Base-by-base conservation (phyloP, 2,888 invertebrate species). In the Dastarcus helophoroides region DNA sequence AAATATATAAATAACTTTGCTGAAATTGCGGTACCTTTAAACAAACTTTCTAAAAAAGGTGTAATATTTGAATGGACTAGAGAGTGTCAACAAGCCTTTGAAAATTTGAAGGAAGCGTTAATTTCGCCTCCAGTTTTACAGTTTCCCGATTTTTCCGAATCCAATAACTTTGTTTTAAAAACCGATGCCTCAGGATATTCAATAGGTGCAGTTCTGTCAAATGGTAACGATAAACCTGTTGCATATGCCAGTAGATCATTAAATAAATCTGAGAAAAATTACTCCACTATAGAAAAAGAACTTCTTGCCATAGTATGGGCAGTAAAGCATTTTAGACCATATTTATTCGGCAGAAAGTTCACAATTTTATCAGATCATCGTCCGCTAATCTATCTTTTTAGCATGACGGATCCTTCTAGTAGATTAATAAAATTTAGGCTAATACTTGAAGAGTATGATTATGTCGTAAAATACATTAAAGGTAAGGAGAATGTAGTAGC, bases 391-490 rank as follows among this genome's bases (percentile, higher is more conserved):
- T 47, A 45, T 29, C 24, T 48, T 10, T 46, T 43, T 21, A 33
- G 38, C 6, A 35, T 44, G 29, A 38, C 35, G 32, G 44, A 46
- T 29, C 42, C 46, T 3, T 36, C 39, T 3, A 44, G 42, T 9
- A 41, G 46, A 34, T 26, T 50, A 11, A 44, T 39, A 5, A 42
- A 42, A 34, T 47, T 47, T 32, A 31, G 47, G 22, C 33, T 47
- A 13, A 38, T 40, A 10, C 26, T 51, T 15, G 36, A 45, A 24
- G 43, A 43, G 31, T 43, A 41, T 22, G 36, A 42, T 26, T 47
- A 44, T 25, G 22, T 14, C 13, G 33, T 47, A 19, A 26, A 42
- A 22, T 36, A 42, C 26, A 34, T 42, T 6, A 40, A 37, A 36
- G 45, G 5, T n/a, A 46, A 42, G 29, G 36, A 41, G 11, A 39